Conservation (phyloP, 2,113 vertebrate species). For the Tragelaphus scriptus region DNA sequence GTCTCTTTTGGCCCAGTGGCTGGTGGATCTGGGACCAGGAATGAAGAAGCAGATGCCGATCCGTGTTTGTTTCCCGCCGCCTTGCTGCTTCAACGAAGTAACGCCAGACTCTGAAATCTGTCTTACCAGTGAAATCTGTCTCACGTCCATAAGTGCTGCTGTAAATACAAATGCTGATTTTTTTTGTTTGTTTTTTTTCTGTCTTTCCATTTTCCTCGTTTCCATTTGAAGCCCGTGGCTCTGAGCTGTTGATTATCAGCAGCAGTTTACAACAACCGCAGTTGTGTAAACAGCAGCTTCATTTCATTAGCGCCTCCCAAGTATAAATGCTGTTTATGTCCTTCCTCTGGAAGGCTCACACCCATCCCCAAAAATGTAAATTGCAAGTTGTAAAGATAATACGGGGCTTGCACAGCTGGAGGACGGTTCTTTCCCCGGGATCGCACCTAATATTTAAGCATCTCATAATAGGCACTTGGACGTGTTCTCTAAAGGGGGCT, state of each 20-base stretch:
- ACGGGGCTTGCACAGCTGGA: rapidly evolving
- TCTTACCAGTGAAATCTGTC: rapidly evolving
- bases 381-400: conserved; percentile 48
- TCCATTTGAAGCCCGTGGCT: rapidly evolving
- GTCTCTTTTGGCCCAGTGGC: rapidly evolving
- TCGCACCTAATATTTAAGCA: background rate
- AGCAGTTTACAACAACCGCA: background rate
- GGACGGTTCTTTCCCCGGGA: background rate
- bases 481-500: background rate
- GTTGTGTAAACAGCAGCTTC: conserved; percentile 55
- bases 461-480: background rate
- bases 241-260: background rate
- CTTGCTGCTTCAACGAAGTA: background rate
- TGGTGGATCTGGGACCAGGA: rapidly evolving
- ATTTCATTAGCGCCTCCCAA: conserved; percentile 45
- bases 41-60: rapidly evolving
- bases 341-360: conserved; percentile 27
- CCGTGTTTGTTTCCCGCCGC: rapidly evolving
- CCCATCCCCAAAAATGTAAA: conserved; percentile 60
- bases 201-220: rapidly evolving
- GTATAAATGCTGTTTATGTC: conserved; percentile 50
- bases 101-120: conserved; percentile 3
- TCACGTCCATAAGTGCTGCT: rapidly evolving
- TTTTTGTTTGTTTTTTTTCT: rapidly evolving
- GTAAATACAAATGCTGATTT: rapidly evolving